Evolutionary conservation across 2,113 vertebrate species (phyloP), one percentile per base, ranked within the genome.

Genomic region (Calidris pugnax): DNA sequence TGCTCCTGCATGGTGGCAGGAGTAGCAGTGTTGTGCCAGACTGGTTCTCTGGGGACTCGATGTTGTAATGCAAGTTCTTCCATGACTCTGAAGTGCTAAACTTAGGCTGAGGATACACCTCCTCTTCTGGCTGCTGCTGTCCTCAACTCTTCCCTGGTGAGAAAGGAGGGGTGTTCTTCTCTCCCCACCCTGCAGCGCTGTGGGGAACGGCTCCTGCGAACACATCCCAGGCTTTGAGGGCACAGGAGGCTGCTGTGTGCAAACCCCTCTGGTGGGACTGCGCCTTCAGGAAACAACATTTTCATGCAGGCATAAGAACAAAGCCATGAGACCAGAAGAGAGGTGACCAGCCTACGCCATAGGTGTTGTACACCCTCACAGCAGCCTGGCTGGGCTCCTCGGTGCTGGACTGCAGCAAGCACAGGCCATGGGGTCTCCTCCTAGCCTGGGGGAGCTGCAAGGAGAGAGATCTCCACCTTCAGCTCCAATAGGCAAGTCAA

Each of bases 221-320:
- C 8, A 1, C 5, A 13, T 27, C 33, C 26, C 24, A 59, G 73
- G 47, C 69, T 77, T 66, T 41, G 75, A 63, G 74, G 74, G 33
- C 17, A 32, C 24, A 53, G 55, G 14, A 81, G 50, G 13, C 35
- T 28, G 30, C 64, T 56, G 35, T 7, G 33, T 5, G 41, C 3
- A 4, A 87, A 16, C 19, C 37, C 27, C 69, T 53, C 57, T 30
- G 32, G 37, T 45, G 60, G 67, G 59, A 56, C 76, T 59, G 24
- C 0, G 0, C n/a, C 84, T 43, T 43, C 59, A 66, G 56, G 56
- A 60, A 66, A 26, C 32, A 68, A 14, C 0, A 0, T 15, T 14
- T 43, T 47, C 33, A 53, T 6, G 35, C 24, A 57, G 66, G 12
- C 20, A 15, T 15, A 35, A 45, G 66, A 28, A 71, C 28, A 48